phyloP scores from a whole-genome alignment of 2,113 vertebrate species.

The Haemorhous mexicanus region DNA sequence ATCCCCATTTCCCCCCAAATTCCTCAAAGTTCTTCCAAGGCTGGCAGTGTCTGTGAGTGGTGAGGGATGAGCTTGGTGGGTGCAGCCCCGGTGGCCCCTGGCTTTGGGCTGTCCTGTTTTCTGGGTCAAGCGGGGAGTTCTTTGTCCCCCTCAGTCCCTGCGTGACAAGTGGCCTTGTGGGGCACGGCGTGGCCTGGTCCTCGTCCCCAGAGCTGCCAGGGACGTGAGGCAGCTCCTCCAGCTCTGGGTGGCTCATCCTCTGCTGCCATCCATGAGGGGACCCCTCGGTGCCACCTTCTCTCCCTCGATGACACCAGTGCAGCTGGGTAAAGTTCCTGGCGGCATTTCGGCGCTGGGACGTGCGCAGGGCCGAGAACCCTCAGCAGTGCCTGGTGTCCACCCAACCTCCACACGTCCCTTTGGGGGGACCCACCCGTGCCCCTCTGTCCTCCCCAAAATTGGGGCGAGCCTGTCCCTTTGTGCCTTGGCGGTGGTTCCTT shows the following conservation, averaged over 20 bases:
- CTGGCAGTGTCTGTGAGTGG: neutral
- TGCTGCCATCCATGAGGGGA: neutral
- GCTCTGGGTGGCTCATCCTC: neutral
- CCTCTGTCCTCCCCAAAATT: neutral
- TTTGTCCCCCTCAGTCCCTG: neutral
- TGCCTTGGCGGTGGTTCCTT: conserved; percentile 1
- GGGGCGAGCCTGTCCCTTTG: conserved; percentile 25
- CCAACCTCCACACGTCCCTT: fast-evolving
- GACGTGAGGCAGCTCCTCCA: neutral
- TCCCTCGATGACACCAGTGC: neutral
- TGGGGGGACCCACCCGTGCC: neutral
- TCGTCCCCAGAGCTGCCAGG: fast-evolving
- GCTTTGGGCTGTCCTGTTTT: neutral
- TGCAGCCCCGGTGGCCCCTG: neutral
- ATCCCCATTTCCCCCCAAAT: fast-evolving
- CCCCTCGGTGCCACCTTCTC: neutral
- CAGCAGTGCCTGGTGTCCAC: fast-evolving
- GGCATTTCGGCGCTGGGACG: neutral
- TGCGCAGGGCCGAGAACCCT: fast-evolving
- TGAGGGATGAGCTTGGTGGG: neutral
- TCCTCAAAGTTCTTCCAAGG: neutral
- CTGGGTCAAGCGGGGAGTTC: neutral
- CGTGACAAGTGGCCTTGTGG: fast-evolving
- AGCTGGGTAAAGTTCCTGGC: neutral
- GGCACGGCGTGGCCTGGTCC: neutral